Evolutionary conservation across 2,888 invertebrate species (phyloP), one percentile per base, ranked within the genome.

Genomic region (Erebia ligea): DNA sequence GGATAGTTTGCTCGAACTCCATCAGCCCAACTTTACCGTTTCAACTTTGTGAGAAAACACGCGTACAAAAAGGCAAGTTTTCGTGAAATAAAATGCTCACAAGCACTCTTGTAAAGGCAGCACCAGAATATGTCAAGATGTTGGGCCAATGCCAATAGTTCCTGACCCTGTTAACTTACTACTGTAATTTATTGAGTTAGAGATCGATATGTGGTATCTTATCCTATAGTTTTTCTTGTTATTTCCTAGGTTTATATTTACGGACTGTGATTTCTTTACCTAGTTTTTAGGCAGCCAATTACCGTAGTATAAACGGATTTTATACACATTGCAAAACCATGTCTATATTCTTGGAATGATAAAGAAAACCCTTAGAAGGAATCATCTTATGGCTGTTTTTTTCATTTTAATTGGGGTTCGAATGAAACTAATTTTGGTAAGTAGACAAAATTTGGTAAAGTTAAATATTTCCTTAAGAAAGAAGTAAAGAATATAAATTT

Each of bases 61-160:
- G 45, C 45, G 66, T 65, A 57, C 21, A 58, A 66, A 58, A 63
- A 52, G 15, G 17, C 54, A 59, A n/a, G 56, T 57, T 57, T 67
- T 34, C 25, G 10, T 54, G 69, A 17, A 48, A 52, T 59, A 54
- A 13, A 66, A 56, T 68, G 70, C 17, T 42, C 56, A 57, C 34
- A 57, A 70, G 67, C 48, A 45, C 65, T 65, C 66, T 69, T 65
- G 50, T 62, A 65, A 50, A 48, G 42, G 48, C 61, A 57, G 56
- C 25, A 68, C 65, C 65, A 68, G 17, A 70, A 70, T 68, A 73
- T 68, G 73, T 70, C 70, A 73, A 73, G 48, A 68, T 17, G 62
- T 73, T 70, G 70, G 73, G n/a, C 57, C 10, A 62, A 56, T 59
- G 73, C 73, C 73, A 73, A 66, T 21, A 65, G 65, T 40, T 70